phyloP scores from a whole-genome alignment of 1,140 invertebrate genomes.

The Metopolophium dirhodum region DNA sequence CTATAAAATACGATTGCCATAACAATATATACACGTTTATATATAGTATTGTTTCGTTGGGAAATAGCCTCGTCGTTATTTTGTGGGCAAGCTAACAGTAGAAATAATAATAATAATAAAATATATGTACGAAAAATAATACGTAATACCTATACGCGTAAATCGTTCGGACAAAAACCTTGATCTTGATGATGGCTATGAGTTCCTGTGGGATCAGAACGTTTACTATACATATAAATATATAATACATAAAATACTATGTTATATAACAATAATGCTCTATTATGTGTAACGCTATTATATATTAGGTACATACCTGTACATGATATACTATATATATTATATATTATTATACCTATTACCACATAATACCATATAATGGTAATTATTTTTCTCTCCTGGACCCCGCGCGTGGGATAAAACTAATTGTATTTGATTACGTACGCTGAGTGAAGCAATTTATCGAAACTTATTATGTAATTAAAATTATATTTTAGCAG shows the following conservation, averaged over 20 bases:
- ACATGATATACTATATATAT: not conserved
- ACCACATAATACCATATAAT: constrained; percentile 16
- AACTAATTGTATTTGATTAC: constrained; percentile 17
- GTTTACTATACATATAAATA: not conserved
- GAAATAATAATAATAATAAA: not conserved
- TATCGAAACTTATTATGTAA: not conserved
- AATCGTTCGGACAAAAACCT: not conserved
- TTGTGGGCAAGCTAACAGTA: not conserved
- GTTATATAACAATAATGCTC: not conserved
- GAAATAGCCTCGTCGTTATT: not conserved
- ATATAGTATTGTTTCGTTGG: not conserved
- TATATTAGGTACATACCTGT: not conserved
- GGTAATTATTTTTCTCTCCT: constrained; percentile 16
- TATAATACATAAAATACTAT: not conserved
- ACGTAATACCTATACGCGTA: not conserved
- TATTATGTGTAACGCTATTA: not conserved
- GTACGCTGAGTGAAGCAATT: not conserved
- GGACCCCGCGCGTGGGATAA: not conserved
- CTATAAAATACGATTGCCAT: not conserved
- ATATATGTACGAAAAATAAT: constrained; percentile 7
- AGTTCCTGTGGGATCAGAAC: not conserved
- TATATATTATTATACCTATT: not conserved
- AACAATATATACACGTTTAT: not conserved
- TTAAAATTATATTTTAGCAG: constrained; percentile 18
- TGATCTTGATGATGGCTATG: not conserved